Percentiles rank a stretch among this genome's conserved stretches.
Conservation (phyloP, 2,113 vertebrate genomes). For the Pogonocichla stellata region DNA sequence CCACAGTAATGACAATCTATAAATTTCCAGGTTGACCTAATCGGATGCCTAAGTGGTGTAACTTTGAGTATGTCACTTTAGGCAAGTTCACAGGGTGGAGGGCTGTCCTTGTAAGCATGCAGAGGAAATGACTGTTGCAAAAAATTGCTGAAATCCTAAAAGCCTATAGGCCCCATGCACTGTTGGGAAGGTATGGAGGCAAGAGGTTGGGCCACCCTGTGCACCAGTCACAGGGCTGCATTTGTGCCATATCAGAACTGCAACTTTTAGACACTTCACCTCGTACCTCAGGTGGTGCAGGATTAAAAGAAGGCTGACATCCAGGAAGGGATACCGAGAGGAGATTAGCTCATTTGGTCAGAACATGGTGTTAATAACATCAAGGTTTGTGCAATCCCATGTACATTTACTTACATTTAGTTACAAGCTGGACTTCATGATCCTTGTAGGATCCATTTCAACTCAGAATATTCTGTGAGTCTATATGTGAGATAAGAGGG, state of each 20-base stretch:
- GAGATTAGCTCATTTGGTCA: background rate
- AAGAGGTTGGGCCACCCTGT: background rate
- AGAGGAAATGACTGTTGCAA: background rate
- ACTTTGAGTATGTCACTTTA: background rate
- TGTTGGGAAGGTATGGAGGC: background rate
- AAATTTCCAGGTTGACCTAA: background rate
- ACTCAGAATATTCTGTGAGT: background rate
- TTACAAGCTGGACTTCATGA: background rate
- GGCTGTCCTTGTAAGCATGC: background rate
- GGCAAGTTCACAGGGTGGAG: background rate
- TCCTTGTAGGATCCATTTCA: background rate
- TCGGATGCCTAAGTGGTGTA: background rate
- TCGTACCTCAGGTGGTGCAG: background rate
- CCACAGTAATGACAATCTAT: background rate
- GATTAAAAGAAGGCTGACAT: background rate
- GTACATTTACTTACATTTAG: background rate
- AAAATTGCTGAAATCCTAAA: background rate
- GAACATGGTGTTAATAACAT: background rate
- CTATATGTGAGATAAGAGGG: background rate
- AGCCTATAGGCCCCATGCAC: background rate
- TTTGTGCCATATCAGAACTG: background rate
- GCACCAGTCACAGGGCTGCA: background rate
- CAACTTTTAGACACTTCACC: background rate
- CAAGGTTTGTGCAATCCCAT: background rate
- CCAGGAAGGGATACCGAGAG: background rate